These are phyloP conservation scores for Cylindroiulus punctatus DNA, from an alignment of 2,888 invertebrate species.

Conservation along the genomic window DNA sequence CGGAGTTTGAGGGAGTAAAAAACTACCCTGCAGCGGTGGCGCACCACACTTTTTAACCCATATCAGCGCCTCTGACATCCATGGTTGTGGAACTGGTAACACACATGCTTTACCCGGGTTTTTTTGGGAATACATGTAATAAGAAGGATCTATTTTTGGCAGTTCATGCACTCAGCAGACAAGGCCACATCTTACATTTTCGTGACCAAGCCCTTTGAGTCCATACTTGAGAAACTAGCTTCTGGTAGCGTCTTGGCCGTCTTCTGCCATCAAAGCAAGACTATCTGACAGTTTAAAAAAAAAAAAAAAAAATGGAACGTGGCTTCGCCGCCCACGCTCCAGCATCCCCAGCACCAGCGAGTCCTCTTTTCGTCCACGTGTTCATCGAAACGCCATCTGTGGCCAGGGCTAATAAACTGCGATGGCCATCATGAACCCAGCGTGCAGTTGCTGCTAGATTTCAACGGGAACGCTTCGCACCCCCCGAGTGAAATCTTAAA, in stretches of 20 bases:
- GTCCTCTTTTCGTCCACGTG: constrained; percentile 34
- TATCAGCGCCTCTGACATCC: neutral
- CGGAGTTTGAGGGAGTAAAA: neutral
- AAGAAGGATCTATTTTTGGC: too few species aligned
- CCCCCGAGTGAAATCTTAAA: neutral
- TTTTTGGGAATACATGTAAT: neutral
- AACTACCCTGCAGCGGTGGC: neutral
- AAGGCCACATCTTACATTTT: too few species aligned
- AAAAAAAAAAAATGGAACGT: too few species aligned
- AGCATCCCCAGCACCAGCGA: too few species aligned
- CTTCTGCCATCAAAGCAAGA: too few species aligned
- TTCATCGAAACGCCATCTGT: constrained; percentile 34
- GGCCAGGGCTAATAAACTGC: constrained; percentile 15
- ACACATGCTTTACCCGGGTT: neutral
- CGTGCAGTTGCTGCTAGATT: neutral
- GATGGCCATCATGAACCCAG: neutral
- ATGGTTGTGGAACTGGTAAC: neutral
- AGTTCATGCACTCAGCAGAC: too few species aligned
- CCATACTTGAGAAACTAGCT: too few species aligned
- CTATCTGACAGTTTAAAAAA: too few species aligned
- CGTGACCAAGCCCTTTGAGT: too few species aligned
- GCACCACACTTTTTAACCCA: neutral
- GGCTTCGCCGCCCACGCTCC: too few species aligned
- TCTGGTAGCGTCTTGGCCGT: too few species aligned
- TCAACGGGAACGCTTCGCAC: constrained; percentile 20